Evolutionary conservation across 2,797 vertebrate genomes (phyloP).

Genomic region (Botia almorhae): DNA sequence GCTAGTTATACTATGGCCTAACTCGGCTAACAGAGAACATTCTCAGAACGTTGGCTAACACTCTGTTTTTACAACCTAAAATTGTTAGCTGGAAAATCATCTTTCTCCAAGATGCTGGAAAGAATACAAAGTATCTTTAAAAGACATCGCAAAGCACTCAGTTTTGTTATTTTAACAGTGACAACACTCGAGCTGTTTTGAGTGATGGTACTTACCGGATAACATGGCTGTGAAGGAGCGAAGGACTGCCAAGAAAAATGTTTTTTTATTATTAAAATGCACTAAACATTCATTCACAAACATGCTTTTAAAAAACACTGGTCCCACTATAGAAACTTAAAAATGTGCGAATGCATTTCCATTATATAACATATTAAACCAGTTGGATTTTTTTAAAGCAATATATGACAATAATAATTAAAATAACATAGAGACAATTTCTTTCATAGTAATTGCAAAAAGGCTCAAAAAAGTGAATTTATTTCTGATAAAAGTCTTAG

Average conservation of each 20-base stretch:
- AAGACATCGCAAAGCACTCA: neutral
- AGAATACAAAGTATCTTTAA: slow-evolving; percentile 9
- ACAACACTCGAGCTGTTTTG: neutral
- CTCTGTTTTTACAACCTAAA: neutral
- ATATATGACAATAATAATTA: neutral
- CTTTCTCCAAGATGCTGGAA: neutral
- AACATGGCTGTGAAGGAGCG: slow-evolving; percentile 44
- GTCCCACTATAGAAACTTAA: neutral
- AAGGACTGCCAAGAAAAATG: slow-evolving; percentile 24
- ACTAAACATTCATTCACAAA: neutral
- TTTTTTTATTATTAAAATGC: neutral
- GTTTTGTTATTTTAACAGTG: too few relatives aligned
- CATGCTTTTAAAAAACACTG: neutral
- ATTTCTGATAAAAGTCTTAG: neutral
- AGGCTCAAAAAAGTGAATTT: neutral
- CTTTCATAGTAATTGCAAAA: neutral
- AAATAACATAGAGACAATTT: neutral
- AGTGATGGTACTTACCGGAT: slow-evolving; percentile 42
- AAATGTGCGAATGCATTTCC: neutral
- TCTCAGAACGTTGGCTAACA: too few relatives aligned
- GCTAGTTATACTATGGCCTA: too few relatives aligned
- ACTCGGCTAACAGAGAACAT: too few relatives aligned
- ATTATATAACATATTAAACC: neutral
- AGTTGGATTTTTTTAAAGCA: neutral
- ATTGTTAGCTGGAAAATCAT: too few relatives aligned